Base-by-base conservation (phyloP, 2,888 invertebrate genomes). In the Acronicta aceris region DNA sequence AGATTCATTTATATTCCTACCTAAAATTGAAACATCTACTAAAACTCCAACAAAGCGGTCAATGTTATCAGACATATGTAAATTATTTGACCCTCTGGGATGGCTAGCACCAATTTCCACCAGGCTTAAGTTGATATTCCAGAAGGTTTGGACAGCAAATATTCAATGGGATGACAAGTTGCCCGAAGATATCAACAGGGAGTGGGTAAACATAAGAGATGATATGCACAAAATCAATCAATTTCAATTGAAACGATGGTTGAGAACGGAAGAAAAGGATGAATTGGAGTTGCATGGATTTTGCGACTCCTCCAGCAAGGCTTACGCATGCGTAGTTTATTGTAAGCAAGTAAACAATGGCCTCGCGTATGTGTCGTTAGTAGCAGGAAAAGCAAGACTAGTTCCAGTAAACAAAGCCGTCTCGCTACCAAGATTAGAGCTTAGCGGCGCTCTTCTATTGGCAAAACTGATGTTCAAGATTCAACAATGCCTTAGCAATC, bases 81-180 rank as follows among this genome's bases (percentile, higher is more conserved):
- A 52, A 15, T 5, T 52, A 16, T 52, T 52, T 51, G 51, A 51
- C 41, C 51, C 51, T 15, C 8, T 51, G 12, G 41, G 51, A 7
- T 51, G 51, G 51, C 33, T 52, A 10, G 42, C 52, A 30, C 52
- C 52, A n/a, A 8, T 42, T 10, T 13, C 52, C 0, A 21, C 42
- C 42, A 42, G 16, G 30, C 42, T 33, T 15, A 43, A 52, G 30
- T 10, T 52, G 7, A n/a, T 52, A 8, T 52, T 52, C 13, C 42
- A 52, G 17, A 30, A 16, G 9, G 15, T 27, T 17, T 52, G 42
- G 52, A 17, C 30, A n/a, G 13, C n/a, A 4, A 12, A 33, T 17
- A 13, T 52, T 16, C 16, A 13, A 8, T 52, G 52, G 52, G 52
- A 52, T 21, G 10, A 30, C n/a, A 30, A 30, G 7, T 47, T 5